Percentiles rank a stretch among this genome's conserved stretches.
These are phyloP conservation scores for Equus quagga DNA, from an alignment of 2,113 vertebrate genomes.

Conservation along the genomic window DNA sequence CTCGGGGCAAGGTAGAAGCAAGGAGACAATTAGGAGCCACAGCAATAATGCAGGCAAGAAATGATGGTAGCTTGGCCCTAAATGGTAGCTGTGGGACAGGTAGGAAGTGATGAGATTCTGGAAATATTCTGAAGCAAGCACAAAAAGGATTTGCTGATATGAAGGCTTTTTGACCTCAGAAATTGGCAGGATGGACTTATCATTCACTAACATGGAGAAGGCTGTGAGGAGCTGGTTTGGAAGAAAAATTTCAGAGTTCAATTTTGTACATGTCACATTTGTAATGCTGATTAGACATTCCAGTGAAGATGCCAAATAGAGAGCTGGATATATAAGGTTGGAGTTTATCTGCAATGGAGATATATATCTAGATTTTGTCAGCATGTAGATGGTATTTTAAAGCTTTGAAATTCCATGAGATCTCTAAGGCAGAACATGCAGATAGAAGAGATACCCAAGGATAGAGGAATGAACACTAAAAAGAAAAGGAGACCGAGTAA, in stretches of 20 bases:
- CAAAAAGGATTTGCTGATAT: neutral
- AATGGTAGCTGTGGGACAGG: neutral
- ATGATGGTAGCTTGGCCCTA: neutral
- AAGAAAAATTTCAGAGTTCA: neutral
- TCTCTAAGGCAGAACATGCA: neutral
- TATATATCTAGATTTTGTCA: neutral
- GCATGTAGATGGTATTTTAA: neutral
- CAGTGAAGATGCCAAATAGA: neutral
- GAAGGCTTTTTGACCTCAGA: neutral
- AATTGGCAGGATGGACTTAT: neutral
- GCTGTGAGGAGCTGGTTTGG: neutral
- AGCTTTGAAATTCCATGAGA: neutral
- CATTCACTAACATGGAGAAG: neutral
- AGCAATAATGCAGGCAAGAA: neutral
- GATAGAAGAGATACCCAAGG: neutral
- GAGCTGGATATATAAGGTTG: neutral
- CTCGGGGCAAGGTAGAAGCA: neutral
- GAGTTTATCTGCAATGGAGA: neutral
- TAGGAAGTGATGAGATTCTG: neutral
- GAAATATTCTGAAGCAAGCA: neutral
- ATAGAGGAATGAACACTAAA: neutral
- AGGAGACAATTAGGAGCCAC: neutral
- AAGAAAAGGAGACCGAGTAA: neutral
- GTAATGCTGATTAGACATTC: neutral
- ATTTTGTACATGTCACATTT: neutral